Evolutionary conservation across 1,140 invertebrate species (phyloP).

Genomic region (Branchinecta lynchi): DNA sequence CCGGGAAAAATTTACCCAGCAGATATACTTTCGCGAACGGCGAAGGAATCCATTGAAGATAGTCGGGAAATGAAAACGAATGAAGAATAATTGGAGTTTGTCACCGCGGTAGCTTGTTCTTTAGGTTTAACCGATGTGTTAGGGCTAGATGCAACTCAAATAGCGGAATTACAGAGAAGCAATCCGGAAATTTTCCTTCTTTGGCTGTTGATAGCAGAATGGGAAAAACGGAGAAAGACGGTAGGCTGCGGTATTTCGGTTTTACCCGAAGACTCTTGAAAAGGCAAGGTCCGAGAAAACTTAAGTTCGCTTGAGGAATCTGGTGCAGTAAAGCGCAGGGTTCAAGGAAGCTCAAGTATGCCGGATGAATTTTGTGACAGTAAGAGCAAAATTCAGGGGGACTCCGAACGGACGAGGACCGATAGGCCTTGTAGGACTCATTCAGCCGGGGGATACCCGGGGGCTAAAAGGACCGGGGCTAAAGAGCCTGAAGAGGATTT

Average conservation of each 20-base stretch:
- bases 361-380: no score
- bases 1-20: background rate
- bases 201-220: background rate
- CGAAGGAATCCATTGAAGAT: background rate
- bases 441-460: no score
- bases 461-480: no score
- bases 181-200: background rate
- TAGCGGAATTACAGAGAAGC: background rate
- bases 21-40: background rate
- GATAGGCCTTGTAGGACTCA: no score
- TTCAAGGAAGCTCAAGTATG: no score
- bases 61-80: background rate
- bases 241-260: background rate
- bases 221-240: background rate
- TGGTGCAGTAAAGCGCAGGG: no score
- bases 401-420: no score
- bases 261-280: background rate
- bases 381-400: no score
- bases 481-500: no score
- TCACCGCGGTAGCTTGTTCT: background rate
- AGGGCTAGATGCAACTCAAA: background rate
- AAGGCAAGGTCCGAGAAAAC: background rate
- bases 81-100: background rate
- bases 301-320: no score
- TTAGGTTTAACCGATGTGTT: background rate